Conservation (phyloP, 2,888 invertebrate species). For the Dryadula phaetusa region DNA sequence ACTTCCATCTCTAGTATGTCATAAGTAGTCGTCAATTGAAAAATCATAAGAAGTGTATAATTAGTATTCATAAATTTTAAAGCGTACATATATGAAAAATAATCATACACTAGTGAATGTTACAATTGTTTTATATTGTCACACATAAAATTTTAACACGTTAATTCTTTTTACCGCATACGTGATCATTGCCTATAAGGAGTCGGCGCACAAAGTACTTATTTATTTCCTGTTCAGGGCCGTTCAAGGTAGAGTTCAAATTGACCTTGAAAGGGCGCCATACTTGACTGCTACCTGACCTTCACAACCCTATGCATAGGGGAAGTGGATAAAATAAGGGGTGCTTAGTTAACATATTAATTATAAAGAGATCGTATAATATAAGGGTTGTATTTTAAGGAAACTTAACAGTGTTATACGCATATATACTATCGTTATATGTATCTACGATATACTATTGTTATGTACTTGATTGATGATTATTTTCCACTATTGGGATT, state of each 20-base stretch:
- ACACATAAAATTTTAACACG: conserved; percentile 18
- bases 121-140: not conserved
- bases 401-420: too few relatives aligned
- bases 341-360: conserved; percentile 16
- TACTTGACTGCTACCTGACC: conserved; percentile 49
- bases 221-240: conserved; percentile 37
- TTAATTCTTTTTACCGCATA: conserved; percentile 27
- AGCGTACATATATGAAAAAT: not conserved
- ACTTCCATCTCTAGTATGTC: not conserved
- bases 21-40: not conserved
- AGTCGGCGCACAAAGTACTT: conserved; percentile 29
- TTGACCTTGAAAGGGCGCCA: conserved; percentile 48
- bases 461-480: not conserved
- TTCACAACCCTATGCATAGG: conserved; percentile 46
- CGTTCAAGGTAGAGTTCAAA: conserved; percentile 45
- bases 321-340: conserved; percentile 42
- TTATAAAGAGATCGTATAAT: conserved; percentile 13
- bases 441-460: too few relatives aligned
- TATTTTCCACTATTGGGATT: not conserved
- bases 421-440: not conserved
- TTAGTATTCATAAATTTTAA: not conserved
- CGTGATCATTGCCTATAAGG: conserved; percentile 33
- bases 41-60: not conserved
- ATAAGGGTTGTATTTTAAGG: conserved; percentile 2
- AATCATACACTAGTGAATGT: not conserved